Conservation (phyloP, 2,888 invertebrate genomes). For the Xanthostigma xanthostigma region DNA sequence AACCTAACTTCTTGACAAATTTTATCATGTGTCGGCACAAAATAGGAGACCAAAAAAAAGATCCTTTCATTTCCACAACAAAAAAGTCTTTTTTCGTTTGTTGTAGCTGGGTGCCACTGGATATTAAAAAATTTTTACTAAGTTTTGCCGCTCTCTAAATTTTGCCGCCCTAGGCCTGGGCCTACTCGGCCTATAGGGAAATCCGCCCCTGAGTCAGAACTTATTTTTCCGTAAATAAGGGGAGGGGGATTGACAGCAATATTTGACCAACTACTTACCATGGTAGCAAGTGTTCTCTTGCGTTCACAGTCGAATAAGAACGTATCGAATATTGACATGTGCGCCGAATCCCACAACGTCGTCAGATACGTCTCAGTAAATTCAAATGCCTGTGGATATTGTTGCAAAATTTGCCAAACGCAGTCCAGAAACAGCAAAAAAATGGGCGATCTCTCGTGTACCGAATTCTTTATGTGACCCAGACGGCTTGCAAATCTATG, state of each 20-base stretch:
- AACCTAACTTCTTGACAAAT: too few species aligned
- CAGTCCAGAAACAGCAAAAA: constrained; percentile 88
- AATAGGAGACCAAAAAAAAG: too few species aligned
- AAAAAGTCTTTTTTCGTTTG: too few species aligned
- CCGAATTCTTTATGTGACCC: constrained; percentile 43
- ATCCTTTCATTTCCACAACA: too few species aligned
- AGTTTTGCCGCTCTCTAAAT: too few species aligned
- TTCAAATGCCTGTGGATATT: constrained; percentile 80
- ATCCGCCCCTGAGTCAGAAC: too few species aligned
- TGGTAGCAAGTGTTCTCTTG: constrained; percentile 53
- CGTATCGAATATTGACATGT: constrained; percentile 80
- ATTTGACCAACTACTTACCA: constrained; percentile 28
- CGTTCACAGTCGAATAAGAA: constrained; percentile 81
- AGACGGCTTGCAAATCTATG: constrained; percentile 55
- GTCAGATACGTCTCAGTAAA: constrained; percentile 87
- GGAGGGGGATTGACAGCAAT: neutral
- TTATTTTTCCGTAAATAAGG: too few species aligned
- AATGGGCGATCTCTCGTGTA: constrained; percentile 61
- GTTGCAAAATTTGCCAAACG: constrained; percentile 79
- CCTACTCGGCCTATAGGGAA: too few species aligned
- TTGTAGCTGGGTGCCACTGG: too few species aligned
- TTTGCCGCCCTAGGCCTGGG: too few species aligned
- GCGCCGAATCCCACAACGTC: constrained; percentile 79
- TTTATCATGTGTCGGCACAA: too few species aligned
- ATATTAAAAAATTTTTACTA: too few species aligned